These are phyloP conservation scores for Chauna torquata DNA, from an alignment of 2,113 vertebrate genomes.

Conservation along the genomic window DNA sequence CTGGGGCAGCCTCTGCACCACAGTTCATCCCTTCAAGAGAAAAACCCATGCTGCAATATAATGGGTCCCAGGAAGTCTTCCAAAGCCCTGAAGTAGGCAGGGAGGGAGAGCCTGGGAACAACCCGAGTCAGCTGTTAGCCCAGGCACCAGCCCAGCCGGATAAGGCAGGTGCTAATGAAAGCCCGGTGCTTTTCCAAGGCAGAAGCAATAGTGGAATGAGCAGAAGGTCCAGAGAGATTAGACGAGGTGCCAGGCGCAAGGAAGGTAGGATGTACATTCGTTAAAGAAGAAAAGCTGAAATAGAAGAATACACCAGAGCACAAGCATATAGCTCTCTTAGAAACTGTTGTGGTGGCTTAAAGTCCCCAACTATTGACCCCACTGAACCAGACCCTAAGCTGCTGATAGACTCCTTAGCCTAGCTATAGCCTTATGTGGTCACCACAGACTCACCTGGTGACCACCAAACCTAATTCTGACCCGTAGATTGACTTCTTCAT, in stretches of 20 bases:
- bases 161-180: neutral
- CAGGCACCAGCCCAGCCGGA: neutral
- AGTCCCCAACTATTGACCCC: neutral
- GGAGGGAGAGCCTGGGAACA: neutral
- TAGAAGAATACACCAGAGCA: neutral
- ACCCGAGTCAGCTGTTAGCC: neutral
- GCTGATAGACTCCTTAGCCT: neutral
- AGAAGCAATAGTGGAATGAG: neutral
- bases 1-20: neutral
- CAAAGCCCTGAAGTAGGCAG: neutral
- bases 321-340: neutral
- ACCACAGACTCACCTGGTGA: neutral
- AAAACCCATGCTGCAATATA: too few species aligned
- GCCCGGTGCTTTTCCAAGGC: neutral
- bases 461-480: neutral
- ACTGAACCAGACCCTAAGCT: neutral
- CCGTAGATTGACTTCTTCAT: too few species aligned
- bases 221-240: neutral
- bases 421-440: neutral
- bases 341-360: neutral
- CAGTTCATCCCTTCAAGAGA: neutral
- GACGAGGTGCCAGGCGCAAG: neutral
- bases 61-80: neutral
- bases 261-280: neutral
- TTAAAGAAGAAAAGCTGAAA: neutral